phyloP scores from a whole-genome alignment of 2,113 vertebrate species.

The Formicarius rufipectus region DNA sequence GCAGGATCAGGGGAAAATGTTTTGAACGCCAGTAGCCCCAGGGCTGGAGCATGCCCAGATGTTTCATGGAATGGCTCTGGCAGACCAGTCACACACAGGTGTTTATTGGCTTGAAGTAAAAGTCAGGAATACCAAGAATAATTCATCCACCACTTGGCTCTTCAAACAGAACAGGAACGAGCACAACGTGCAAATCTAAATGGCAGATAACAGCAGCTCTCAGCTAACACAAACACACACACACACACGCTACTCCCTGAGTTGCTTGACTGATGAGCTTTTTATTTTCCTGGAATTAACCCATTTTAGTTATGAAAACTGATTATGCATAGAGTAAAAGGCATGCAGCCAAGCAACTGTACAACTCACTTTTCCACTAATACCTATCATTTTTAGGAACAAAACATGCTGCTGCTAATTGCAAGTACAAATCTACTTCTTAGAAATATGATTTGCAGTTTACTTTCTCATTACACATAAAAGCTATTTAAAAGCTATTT shows the following conservation, averaged over 20 bases:
- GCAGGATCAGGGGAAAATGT: neutral
- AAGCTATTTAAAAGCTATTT: neutral
- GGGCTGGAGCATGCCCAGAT: conserved; percentile 50
- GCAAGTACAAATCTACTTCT: neutral
- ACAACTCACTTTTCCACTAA: neutral
- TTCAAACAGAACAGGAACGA: neutral
- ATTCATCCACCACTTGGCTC: conserved; percentile 23
- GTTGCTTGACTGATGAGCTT: neutral
- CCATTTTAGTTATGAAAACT: neutral
- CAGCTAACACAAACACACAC: neutral
- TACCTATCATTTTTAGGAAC: neutral
- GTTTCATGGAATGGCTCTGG: conserved; percentile 9
- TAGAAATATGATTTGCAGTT: neutral
- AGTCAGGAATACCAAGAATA: conserved; percentile 36
- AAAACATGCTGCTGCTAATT: neutral
- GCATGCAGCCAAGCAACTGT: neutral
- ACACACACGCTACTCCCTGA: fast-evolving
- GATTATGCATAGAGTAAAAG: neutral
- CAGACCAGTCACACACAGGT: conserved; percentile 23
- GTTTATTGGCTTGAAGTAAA: conserved; percentile 58
- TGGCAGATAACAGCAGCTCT: neutral
- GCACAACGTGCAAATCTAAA: conserved; percentile 1
- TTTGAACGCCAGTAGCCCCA: conserved; percentile 23
- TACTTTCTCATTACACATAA: neutral
- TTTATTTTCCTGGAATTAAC: conserved; percentile 6